These are phyloP conservation scores for Nebria ingens DNA, from an alignment of 1,140 invertebrate genomes.

Conservation along the genomic window DNA sequence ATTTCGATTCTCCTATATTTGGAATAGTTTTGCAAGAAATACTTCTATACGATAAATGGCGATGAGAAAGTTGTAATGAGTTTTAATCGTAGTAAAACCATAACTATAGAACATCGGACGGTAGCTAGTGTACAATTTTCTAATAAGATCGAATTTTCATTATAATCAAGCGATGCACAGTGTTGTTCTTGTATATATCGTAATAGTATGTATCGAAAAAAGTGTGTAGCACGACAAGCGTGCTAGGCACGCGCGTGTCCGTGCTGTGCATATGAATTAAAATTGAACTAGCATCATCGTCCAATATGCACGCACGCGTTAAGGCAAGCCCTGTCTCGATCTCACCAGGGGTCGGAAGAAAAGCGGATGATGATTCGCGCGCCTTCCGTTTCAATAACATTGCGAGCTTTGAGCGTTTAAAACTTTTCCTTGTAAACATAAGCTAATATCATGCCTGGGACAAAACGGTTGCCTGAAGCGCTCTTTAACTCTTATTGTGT, in stretches of 20 bases:
- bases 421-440: slow-evolving; percentile 1
- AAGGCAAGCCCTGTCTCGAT: too few relatives aligned
- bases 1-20: neutral
- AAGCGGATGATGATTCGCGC: too few relatives aligned
- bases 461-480: neutral
- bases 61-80: neutral
- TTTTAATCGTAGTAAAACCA: neutral
- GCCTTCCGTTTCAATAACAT: neutral
- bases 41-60: neutral
- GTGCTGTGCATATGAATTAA: neutral
- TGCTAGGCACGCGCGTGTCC: neutral
- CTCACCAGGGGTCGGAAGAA: too few relatives aligned
- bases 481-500: slow-evolving; percentile 1
- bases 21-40: neutral
- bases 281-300: too few relatives aligned
- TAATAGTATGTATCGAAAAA: too few relatives aligned
- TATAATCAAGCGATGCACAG: too few relatives aligned
- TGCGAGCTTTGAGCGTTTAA: neutral
- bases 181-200: too few relatives aligned
- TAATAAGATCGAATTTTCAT: too few relatives aligned
- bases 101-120: neutral
- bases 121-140: too few relatives aligned
- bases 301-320: too few relatives aligned
- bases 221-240: too few relatives aligned
- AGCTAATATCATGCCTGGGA: neutral